Conservation (phyloP, 2,113 vertebrate genomes). For the human (Homo sapiens) region DNA sequence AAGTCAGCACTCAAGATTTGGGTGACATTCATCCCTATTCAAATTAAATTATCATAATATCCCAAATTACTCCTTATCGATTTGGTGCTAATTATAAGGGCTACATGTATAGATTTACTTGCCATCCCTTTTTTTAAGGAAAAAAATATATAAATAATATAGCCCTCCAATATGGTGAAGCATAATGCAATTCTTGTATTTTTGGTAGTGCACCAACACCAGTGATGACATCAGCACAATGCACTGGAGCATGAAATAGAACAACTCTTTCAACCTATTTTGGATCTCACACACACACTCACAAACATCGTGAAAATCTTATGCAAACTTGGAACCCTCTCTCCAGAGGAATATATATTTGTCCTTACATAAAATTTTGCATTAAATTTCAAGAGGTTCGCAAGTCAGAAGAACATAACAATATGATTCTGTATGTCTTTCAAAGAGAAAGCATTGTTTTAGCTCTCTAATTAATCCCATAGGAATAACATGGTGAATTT, state of each 20-base stretch:
- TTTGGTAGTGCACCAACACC: conserved; percentile 29
- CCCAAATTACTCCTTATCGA: conserved; percentile 21
- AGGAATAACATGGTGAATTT: conserved; percentile 74
- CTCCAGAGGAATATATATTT: conserved; percentile 59
- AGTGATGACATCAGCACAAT: conserved; percentile 58
- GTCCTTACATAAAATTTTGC: conserved; percentile 68
- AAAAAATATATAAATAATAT: conserved; percentile 33
- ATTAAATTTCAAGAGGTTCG: conserved; percentile 68
- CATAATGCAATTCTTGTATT: conserved; percentile 41
- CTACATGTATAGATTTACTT: conserved; percentile 22
- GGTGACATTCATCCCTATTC: conserved; percentile 23
- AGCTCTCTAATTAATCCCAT: conserved; percentile 79
- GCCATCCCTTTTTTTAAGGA: conserved; percentile 7
- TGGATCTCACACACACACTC: background rate
- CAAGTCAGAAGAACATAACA: conserved; percentile 64
- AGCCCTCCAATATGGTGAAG: conserved; percentile 26
- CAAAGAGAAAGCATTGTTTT: conserved; percentile 76
- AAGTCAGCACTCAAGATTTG: conserved; percentile 23
- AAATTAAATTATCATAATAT: conserved; percentile 57
- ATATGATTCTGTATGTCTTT: conserved; percentile 76
- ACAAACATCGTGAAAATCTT: conserved; percentile 45
- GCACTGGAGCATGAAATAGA: conserved; percentile 32
- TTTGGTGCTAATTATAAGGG: conserved; percentile 37
- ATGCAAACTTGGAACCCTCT: conserved; percentile 53
- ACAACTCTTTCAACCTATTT: conserved; percentile 52